phyloP scores from a whole-genome alignment of 2,113 vertebrate genomes.

The Haliaeetus leucogaster region DNA sequence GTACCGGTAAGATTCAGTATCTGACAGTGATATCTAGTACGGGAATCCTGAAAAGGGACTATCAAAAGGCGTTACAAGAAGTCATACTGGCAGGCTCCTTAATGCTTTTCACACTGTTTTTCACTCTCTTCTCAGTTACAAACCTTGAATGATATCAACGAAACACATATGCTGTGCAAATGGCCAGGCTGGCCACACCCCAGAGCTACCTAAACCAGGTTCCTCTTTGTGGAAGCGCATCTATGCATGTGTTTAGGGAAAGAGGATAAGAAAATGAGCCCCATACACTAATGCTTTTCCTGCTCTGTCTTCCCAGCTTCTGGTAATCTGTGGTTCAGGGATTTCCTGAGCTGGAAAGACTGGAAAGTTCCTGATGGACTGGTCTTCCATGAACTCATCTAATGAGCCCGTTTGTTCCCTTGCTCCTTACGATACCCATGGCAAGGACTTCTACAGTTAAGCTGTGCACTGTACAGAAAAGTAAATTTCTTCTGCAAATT shows the following conservation, averaged over 20 bases:
- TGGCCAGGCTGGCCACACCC: background rate
- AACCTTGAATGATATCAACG: background rate
- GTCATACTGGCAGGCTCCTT: background rate
- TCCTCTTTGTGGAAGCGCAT: background rate
- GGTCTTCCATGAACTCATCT: background rate
- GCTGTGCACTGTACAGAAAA: background rate
- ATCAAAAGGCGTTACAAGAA: background rate
- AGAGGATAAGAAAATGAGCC: background rate
- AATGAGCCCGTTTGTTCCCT: background rate
- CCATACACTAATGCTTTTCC: background rate
- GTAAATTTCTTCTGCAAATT: background rate
- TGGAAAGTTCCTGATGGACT: conserved; percentile 2
- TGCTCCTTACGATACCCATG: background rate
- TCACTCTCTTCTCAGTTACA: background rate
- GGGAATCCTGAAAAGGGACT: background rate
- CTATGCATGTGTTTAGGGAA: background rate
- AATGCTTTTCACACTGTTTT: background rate
- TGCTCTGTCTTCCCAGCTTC: background rate
- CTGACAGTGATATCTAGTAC: background rate
- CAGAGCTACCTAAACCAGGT: background rate
- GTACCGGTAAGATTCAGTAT: background rate
- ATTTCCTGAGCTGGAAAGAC: conserved; percentile 3
- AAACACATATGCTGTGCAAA: background rate
- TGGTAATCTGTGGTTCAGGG: background rate
- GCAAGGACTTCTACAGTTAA: background rate